Evolutionary conservation across 2,888 invertebrate species (phyloP).

Genomic region (Ariolimax columbianus): DNA sequence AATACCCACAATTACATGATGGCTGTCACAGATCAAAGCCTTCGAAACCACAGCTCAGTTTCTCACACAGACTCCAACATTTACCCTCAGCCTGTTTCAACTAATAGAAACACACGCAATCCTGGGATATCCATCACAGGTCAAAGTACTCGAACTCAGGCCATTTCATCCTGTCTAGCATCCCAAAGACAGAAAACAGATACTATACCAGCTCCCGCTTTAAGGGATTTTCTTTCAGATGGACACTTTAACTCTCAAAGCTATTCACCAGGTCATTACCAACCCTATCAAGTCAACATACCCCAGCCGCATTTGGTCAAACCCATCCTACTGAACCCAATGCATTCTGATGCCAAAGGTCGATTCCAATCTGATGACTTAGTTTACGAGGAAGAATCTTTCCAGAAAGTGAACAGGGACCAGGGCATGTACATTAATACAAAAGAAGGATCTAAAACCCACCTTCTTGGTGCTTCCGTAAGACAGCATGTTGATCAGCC

Average conservation of each 20-base stretch:
- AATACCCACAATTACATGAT: no score
- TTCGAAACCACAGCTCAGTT: no score
- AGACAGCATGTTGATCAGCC: slow-evolving; percentile 45
- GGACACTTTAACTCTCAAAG: background rate
- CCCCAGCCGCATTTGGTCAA: background rate
- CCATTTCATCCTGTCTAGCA: background rate
- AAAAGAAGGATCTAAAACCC: background rate
- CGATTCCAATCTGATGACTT: background rate
- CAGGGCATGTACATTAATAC: no score
- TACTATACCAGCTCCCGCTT: background rate
- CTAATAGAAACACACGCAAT: background rate
- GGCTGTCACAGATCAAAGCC: no score
- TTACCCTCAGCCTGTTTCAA: slow-evolving; percentile 11
- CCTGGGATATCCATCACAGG: background rate
- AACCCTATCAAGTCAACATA: background rate
- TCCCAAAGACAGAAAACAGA: background rate
- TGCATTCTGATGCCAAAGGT: background rate
- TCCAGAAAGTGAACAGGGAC: background rate
- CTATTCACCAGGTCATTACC: slow-evolving; percentile 29
- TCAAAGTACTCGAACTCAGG: background rate
- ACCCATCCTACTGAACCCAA: background rate
- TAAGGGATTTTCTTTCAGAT: background rate
- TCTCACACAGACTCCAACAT: background rate
- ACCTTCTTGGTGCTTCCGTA: background rate
- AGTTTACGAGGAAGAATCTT: background rate